Evolutionary conservation across 1,140 invertebrate genomes (phyloP).

Genomic region (Diploscapter pachys): DNA sequence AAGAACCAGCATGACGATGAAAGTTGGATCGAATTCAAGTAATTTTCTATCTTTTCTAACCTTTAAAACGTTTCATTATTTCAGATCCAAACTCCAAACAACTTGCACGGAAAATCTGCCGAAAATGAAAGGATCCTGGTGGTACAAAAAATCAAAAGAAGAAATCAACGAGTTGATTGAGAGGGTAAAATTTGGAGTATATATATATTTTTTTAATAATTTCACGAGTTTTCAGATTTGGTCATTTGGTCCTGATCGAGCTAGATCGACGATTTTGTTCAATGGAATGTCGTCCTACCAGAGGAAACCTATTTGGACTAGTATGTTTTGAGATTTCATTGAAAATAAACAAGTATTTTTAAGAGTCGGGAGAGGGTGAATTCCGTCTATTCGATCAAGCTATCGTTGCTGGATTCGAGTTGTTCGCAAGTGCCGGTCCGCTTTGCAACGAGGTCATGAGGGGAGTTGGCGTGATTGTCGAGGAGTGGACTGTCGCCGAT

Average conservation of each 20-base stretch:
- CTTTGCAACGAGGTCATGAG: constrained; percentile 92
- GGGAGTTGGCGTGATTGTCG: constrained; percentile 83
- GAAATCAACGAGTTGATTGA: constrained; percentile 67
- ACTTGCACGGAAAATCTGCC: constrained; percentile 69
- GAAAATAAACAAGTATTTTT: constrained; percentile 14
- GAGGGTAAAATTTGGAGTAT: constrained; percentile 4
- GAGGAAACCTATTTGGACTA: constrained; percentile 61
- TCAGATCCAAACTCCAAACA: constrained; percentile 44
- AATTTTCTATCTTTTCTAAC: constrained; percentile 5
- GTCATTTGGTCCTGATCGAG: constrained; percentile 83
- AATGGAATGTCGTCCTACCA: constrained; percentile 67
- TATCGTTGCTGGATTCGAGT: constrained; percentile 88
- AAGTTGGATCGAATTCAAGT: constrained; percentile 52
- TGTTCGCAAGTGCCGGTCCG: constrained; percentile 81
- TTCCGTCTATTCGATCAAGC: constrained; percentile 45
- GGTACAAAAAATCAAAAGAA: constrained; percentile 59
- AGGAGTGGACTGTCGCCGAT: constrained; percentile 61
- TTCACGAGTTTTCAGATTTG: constrained; percentile 67
- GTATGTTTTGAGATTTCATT: constrained; percentile 3
- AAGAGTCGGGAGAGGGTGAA: constrained; percentile 5
- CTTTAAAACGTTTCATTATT: constrained; percentile 9
- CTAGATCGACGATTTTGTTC: constrained; percentile 81
- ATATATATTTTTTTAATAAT: constrained; percentile 49
- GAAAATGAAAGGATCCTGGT: constrained; percentile 65
- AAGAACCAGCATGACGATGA: constrained; percentile 8